Conservation (phyloP, 2,113 vertebrate genomes). For the Macquaria australasica region DNA sequence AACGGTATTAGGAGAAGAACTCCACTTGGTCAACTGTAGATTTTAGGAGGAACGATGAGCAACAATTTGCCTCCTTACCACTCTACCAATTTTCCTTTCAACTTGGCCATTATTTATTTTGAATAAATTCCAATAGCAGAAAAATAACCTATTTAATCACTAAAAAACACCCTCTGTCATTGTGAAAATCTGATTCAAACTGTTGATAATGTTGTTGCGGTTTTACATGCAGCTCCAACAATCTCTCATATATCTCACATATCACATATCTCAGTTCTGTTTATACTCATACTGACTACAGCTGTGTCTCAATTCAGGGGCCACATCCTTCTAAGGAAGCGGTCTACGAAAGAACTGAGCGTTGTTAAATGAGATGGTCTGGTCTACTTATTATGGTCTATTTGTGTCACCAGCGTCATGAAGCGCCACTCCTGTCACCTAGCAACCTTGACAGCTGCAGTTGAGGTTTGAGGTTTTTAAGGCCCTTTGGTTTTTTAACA, state of each 20-base stretch:
- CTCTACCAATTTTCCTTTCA: neutral
- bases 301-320: too few relatives aligned
- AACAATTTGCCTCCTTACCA: neutral
- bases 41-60: neutral
- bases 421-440: too few relatives aligned
- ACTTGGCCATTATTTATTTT: neutral
- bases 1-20: neutral
- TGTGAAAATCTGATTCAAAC: neutral
- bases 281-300: constrained; percentile 1
- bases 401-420: too few relatives aligned
- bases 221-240: neutral
- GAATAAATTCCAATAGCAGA: neutral
- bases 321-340: too few relatives aligned
- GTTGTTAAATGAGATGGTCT: too few relatives aligned
- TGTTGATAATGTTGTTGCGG: neutral
- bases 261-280: constrained; percentile 9
- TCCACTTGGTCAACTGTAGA: neutral
- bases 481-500: too few relatives aligned
- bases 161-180: neutral
- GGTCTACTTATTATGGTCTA: too few relatives aligned
- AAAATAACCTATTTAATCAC: neutral
- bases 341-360: too few relatives aligned
- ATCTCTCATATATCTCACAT: constrained; percentile 9
- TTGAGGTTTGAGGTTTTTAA: too few relatives aligned
- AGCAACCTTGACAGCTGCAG: too few relatives aligned